Evolutionary conservation across 2,113 vertebrate genomes (phyloP).

Genomic region (Pelecanus crispus): DNA sequence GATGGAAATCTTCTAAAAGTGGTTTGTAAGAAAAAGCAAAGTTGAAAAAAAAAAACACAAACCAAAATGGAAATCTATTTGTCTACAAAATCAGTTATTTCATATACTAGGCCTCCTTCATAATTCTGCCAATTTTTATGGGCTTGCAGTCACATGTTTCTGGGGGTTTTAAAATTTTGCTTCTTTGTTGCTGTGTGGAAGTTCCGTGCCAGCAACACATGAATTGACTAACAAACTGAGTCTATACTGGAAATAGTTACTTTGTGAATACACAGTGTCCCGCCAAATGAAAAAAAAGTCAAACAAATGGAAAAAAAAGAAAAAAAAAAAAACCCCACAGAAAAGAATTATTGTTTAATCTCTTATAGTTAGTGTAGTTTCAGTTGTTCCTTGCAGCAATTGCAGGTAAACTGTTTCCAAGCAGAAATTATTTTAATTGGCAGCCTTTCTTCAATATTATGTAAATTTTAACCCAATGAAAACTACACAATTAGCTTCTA

Average conservation of each 20-base stretch:
- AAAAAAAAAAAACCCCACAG: neutral
- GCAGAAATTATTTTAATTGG: neutral
- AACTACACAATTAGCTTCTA: neutral
- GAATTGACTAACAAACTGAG: conserved; percentile 33
- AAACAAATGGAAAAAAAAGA: neutral
- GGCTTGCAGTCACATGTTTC: neutral
- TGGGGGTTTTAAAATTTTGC: neutral
- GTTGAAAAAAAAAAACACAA: neutral
- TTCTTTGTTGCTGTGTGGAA: neutral
- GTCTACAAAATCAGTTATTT: neutral
- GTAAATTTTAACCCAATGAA: neutral
- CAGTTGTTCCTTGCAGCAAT: neutral
- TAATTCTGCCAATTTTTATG: neutral
- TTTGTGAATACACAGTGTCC: conserved; percentile 11
- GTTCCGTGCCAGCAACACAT: neutral
- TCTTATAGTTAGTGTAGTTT: neutral
- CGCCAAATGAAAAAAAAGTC: conserved; percentile 1
- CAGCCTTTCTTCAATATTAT: neutral
- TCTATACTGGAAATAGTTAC: neutral
- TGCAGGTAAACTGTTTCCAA: neutral
- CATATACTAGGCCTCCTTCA: neutral
- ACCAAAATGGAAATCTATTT: neutral
- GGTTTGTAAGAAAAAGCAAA: neutral
- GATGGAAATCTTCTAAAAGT: neutral
- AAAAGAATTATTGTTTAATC: neutral